These are phyloP conservation scores for Cydia amplana DNA, from an alignment of 1,140 invertebrate genomes.

Conservation along the genomic window DNA sequence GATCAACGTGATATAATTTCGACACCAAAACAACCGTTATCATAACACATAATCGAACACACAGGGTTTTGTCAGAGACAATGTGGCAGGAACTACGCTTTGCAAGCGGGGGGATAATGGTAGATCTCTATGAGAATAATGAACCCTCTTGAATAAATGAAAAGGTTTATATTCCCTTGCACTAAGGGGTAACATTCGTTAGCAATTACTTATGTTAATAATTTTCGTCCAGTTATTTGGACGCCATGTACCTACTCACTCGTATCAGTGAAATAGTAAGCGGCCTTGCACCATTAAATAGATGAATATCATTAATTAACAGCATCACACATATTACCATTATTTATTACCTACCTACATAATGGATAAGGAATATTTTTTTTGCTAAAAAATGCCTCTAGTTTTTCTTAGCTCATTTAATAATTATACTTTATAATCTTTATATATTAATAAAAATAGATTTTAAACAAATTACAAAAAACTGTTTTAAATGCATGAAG, in stretches of 20 bases:
- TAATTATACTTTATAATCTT: too few species aligned
- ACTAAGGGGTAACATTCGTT: not conserved
- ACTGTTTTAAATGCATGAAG: not conserved
- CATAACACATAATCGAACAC: conserved; percentile 53
- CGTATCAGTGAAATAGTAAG: conserved; percentile 4
- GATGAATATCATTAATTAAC: not conserved
- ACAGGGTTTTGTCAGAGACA: conserved; percentile 57
- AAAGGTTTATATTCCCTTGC: conserved; percentile 10
- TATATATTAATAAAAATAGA: too few species aligned
- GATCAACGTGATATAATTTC: conserved; percentile 35
- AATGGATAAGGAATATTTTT: too few species aligned
- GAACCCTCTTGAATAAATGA: not conserved
- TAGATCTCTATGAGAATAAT: conserved; percentile 36
- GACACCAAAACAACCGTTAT: conserved; percentile 48
- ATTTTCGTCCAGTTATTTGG: conserved; percentile 7
- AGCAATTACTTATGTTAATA: conserved; percentile 22
- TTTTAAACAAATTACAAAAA: not conserved
- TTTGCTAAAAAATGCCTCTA: too few species aligned
- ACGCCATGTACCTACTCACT: too few species aligned
- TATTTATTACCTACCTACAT: too few species aligned
- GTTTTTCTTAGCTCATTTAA: too few species aligned
- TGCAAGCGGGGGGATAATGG: conserved; percentile 41
- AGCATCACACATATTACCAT: not conserved
- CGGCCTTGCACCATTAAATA: not conserved
- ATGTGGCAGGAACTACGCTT: conserved; percentile 68